Base-by-base conservation (phyloP, 2,888 invertebrate genomes). In the Acholoe squamosa region DNA sequence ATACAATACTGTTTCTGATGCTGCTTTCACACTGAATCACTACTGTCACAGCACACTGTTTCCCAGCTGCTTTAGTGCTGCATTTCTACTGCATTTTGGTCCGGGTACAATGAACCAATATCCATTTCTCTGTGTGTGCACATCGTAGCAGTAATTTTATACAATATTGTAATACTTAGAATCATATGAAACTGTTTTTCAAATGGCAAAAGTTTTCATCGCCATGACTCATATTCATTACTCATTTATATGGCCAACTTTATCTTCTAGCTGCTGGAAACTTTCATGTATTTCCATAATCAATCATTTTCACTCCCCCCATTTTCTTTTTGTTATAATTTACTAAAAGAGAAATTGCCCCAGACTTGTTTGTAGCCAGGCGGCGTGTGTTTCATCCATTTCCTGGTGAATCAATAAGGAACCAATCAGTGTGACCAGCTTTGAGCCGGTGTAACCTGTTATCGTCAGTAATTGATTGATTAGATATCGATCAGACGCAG, bases 401-500 rank as follows among this genome's bases (percentile, higher is more conserved):
- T 71, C 71, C 43, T n/a, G 71, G 28, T 28, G 14, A 43, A 80
- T 80, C 80, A n/a, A 80, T 80, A 80, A 1, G 0, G 80, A 80
- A 80, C 22, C 34, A 80, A 80, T 80, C 80, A 19, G 80, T 34
- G n/a, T 3, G 80, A 33, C 14, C 34, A 34, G 80, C 34, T 0
- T 31, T 28, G 25, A 61, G 76, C 12, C 19, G 71, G n/a, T 43
- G 34, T 80, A 80, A 22, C 43, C 80, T 80, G 43, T 80, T 12
- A 80, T 80, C 80, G 43, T 12, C 43, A 80, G 80, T 80, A 80
- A 80, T 80, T 80, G 80, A 80, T 80, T 25, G 80, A 80, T 80
- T 25, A 80, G 34, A 80, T 34, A 80, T 80, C 34, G 43, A 80
- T 80, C 12, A n/a, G 71, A 25, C 71, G 25, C 10, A 22, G 61